These are phyloP conservation scores for Congeria kusceri DNA, from an alignment of 2,888 invertebrate genomes.

Conservation along the genomic window DNA sequence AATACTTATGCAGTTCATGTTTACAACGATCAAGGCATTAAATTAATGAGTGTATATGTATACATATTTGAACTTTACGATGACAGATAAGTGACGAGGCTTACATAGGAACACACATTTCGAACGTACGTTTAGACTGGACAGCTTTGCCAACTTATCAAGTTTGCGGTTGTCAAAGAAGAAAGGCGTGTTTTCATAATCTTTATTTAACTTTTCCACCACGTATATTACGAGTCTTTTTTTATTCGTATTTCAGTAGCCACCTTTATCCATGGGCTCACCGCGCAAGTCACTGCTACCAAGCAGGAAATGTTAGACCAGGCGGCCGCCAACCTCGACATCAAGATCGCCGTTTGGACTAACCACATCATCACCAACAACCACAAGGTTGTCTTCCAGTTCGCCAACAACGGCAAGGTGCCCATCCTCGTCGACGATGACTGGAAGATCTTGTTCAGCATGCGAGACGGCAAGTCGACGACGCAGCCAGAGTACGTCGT, in stretches of 20 bases:
- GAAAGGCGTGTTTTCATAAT: too few relatives aligned
- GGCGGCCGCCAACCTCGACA: constrained; percentile 44
- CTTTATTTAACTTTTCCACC: too few relatives aligned
- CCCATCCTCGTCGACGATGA: constrained; percentile 32
- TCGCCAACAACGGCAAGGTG: constrained; percentile 25
- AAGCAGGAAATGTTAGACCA: constrained; percentile 46
- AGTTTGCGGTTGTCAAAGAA: too few relatives aligned
- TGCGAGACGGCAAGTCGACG: constrained; percentile 17
- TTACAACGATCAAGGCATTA: too few relatives aligned
- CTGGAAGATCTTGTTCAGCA: constrained; percentile 45
- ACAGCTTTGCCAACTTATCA: too few relatives aligned
- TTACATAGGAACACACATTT: too few relatives aligned
- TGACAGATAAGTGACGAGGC: too few relatives aligned
- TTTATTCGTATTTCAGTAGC: background rate
- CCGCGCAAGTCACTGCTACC: background rate
- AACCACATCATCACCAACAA: constrained; percentile 41
- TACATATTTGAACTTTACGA: too few relatives aligned
- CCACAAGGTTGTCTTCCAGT: constrained; percentile 26
- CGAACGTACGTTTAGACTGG: too few relatives aligned
- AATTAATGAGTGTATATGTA: too few relatives aligned
- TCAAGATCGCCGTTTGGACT: constrained; percentile 51
- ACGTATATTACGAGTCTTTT: too few relatives aligned
- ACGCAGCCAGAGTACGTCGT: constrained; percentile 1
- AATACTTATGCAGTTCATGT: too few relatives aligned
- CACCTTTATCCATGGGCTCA: background rate